Percentiles rank a stretch among this genome's conserved stretches.
phyloP scores from a whole-genome alignment of 2,113 vertebrate genomes.

The Gasterosteus nipponicus region DNA sequence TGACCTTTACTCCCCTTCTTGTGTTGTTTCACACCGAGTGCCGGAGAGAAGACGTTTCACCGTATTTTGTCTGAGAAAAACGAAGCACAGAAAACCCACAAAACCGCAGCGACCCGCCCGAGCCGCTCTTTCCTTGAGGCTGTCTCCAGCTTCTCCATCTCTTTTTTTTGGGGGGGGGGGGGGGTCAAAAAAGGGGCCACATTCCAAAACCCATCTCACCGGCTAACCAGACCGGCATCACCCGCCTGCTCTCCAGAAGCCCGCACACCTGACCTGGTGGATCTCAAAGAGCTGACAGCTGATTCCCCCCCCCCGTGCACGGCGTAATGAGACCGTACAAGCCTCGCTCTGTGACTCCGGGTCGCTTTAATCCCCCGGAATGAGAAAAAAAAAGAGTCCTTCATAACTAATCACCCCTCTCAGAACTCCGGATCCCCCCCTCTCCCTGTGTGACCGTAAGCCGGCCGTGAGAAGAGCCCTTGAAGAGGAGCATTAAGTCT shows the following conservation, averaged over 20 bases:
- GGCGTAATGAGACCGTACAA: constrained; percentile 60
- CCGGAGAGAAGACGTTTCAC: constrained; percentile 7
- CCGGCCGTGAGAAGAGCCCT: constrained; percentile 66
- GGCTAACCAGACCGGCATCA: background rate
- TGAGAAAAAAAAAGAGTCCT: constrained; percentile 43
- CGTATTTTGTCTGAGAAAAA: background rate
- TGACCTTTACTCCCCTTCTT: background rate
- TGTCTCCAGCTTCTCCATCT: background rate
- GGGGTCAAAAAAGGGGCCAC: constrained; percentile 17
- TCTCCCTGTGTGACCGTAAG: constrained; percentile 45
- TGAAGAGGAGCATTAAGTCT: constrained; percentile 67
- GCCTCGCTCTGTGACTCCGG: constrained; percentile 58
- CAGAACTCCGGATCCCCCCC: constrained; percentile 39
- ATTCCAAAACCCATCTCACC: constrained; percentile 24
- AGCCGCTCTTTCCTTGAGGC: background rate
- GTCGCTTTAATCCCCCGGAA: constrained; percentile 67
- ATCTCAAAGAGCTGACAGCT: constrained; percentile 33
- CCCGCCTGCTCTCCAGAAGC: background rate
- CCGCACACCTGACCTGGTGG: constrained; percentile 50
- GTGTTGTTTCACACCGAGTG: constrained; percentile 8
- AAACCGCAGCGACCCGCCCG: background rate
- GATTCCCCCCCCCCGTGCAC: constrained; percentile 5
- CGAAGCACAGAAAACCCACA: background rate
- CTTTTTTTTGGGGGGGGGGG: background rate
- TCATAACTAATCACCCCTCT: constrained; percentile 64